Percentiles rank a stretch among this genome's conserved stretches.
These are phyloP conservation scores for Enteromius thamalakanensis DNA, from an alignment of 2,797 vertebrate species.

Conservation along the genomic window DNA sequence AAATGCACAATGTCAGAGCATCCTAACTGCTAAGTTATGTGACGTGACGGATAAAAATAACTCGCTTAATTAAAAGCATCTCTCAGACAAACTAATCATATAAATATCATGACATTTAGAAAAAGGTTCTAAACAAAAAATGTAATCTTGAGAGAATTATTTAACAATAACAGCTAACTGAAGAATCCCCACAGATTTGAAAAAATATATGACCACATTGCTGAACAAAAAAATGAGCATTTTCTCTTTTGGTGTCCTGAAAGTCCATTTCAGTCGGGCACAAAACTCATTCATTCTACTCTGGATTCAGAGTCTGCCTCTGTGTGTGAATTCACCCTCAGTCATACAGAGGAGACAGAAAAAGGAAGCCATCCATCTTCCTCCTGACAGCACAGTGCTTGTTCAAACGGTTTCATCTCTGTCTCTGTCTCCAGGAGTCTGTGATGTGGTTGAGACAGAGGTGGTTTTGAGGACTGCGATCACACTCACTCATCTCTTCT, in stretches of 20 bases:
- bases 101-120: slow-evolving; percentile 6
- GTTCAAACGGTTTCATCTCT: slow-evolving; percentile 22
- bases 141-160: not conserved
- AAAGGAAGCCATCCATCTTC: slow-evolving; percentile 34
- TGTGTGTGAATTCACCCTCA: not conserved
- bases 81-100: not conserved
- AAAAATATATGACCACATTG: not conserved
- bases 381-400: slow-evolving; percentile 2
- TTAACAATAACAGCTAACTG: not conserved
- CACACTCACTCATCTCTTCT: slow-evolving; percentile 27
- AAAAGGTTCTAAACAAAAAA: not conserved
- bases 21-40: not conserved
- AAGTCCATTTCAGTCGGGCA: not conserved
- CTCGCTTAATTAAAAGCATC: not conserved
- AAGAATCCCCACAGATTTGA: not conserved
- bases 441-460: slow-evolving; percentile 7
- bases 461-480: slow-evolving; percentile 38
- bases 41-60: not conserved
- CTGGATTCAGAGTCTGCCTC: not conserved
- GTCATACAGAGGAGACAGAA: slow-evolving; percentile 13
- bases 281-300: slow-evolving; percentile 12
- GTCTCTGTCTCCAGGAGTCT: slow-evolving; percentile 25
- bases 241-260: not conserved
- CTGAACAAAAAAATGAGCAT: not conserved
- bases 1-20: not conserved